These are phyloP conservation scores for Prionace glauca DNA, from an alignment of 2,797 vertebrate species.

Conservation along the genomic window DNA sequence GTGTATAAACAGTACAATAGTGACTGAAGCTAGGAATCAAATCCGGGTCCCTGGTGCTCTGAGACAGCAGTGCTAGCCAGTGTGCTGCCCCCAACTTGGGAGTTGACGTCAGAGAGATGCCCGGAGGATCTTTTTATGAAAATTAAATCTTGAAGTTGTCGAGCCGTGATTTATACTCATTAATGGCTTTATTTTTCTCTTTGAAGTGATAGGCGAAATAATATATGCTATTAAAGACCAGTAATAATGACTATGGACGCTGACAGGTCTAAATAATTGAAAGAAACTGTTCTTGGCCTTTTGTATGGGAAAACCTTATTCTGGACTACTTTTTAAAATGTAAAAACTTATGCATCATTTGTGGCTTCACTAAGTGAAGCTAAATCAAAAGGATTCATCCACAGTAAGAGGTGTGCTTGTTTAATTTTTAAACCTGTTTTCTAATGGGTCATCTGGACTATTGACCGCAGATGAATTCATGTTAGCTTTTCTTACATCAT, in stretches of 20 bases:
- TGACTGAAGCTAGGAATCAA: too few species aligned
- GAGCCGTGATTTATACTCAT: not conserved
- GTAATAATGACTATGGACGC: not conserved
- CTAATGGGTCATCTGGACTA: not conserved
- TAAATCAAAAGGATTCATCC: not conserved
- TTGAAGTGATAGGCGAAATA: too few species aligned
- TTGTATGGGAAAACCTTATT: not conserved
- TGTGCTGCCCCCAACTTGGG: too few species aligned
- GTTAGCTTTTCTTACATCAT: too few species aligned
- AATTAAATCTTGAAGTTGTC: not conserved
- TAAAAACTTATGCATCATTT: not conserved
- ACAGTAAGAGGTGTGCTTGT: not conserved
- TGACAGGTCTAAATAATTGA: not conserved
- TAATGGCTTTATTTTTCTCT: not conserved
- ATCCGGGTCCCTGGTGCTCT: too few species aligned
- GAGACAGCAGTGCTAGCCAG: too few species aligned
- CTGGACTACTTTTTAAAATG: not conserved
- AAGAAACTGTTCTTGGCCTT: not conserved
- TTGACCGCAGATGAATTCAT: not conserved
- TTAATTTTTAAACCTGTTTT: not conserved
- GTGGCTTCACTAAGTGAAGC: not conserved
- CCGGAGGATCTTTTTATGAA: not conserved
- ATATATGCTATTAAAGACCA: not conserved
- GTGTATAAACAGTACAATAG: too few species aligned
- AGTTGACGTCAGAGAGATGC: not conserved